Evolutionary conservation across 2,113 vertebrate genomes (phyloP), one percentile per base, ranked within the genome.

Genomic region (Glaucidium brasilianum): DNA sequence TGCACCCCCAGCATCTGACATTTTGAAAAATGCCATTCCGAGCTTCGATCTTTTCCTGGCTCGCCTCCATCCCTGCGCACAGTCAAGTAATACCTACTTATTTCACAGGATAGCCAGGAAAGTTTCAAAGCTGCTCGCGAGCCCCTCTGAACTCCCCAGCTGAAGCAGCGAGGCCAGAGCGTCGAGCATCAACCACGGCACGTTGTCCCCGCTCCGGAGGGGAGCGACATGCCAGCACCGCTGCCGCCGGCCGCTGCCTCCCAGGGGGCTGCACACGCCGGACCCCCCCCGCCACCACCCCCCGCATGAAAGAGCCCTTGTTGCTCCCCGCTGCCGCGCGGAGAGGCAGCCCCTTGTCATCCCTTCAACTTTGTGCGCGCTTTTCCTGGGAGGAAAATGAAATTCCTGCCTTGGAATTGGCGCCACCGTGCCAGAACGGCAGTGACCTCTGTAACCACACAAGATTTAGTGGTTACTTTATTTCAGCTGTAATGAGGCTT

Each of bases 401-500:
- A 90, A 97, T 96, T 86, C 97, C 90, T 91, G 94, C 96, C 96
- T 30, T 27, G 90, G 78, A 95, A 79, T 94, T 92, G 98, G 98
- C 98, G 96, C 98, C 98, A 85, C 92, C 5, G 88, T 96, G 97
- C 95, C 97, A 96, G 95, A 94, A 85, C 88, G 43, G 53, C 95
- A 90, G 91, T 95, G 97, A 98, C 98, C 98, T 98, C 97, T 95
- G 94, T 59, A 97, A 97, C 97, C 97, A 96, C 97, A 92, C 91
- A 90, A 97, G 97, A 97, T 98, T 98, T 98, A 96, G 96, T 90
- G 97, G 96, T 98, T 79, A 23, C 97, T 95, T 94, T 95, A 97
- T 96, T 97, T 97, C 94, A 84, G 96, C 96, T 75, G 84, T 97
- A 98, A 98, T 97, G 97, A 98, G 97, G 95, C 97, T 97, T 98